phyloP scores from a whole-genome alignment of 2,113 vertebrate species.

The Dicentrarchus labrax region DNA sequence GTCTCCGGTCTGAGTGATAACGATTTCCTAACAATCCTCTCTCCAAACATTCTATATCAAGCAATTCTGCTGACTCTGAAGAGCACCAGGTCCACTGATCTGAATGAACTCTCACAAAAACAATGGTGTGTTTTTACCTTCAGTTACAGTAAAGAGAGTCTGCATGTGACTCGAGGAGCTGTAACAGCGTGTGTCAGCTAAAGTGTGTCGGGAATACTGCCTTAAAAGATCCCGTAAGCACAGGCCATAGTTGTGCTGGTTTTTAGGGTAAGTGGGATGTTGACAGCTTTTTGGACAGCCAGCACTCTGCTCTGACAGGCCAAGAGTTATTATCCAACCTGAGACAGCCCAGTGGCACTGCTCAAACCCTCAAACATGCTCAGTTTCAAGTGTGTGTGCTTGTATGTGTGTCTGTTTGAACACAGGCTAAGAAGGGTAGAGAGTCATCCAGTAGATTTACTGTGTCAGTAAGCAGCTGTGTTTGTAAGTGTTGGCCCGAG shows the following conservation, averaged over 20 bases:
- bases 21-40: no score
- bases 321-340: conserved; percentile 83
- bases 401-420: conserved; percentile 49
- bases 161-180: conserved; percentile 49
- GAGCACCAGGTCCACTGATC: not conserved
- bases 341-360: conserved; percentile 77
- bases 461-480: conserved; percentile 81
- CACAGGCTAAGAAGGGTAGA: conserved; percentile 61
- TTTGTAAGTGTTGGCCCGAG: conserved; percentile 73
- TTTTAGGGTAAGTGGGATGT: conserved; percentile 81
- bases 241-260: conserved; percentile 63
- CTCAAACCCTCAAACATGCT: conserved; percentile 69
- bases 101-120: conserved; percentile 27
- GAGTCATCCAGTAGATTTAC: conserved; percentile 78
- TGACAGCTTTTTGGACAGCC: conserved; percentile 83
- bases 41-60: no score
- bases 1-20: not conserved
- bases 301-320: conserved; percentile 70
- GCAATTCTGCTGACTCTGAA: not conserved
- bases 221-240: conserved; percentile 77
- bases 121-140: conserved; percentile 22
- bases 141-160: conserved; percentile 28
- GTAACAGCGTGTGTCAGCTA: conserved; percentile 68
- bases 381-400: conserved; percentile 53
- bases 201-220: conserved; percentile 73